phyloP scores from a whole-genome alignment of 2,888 invertebrate genomes.

The Empis livida region DNA sequence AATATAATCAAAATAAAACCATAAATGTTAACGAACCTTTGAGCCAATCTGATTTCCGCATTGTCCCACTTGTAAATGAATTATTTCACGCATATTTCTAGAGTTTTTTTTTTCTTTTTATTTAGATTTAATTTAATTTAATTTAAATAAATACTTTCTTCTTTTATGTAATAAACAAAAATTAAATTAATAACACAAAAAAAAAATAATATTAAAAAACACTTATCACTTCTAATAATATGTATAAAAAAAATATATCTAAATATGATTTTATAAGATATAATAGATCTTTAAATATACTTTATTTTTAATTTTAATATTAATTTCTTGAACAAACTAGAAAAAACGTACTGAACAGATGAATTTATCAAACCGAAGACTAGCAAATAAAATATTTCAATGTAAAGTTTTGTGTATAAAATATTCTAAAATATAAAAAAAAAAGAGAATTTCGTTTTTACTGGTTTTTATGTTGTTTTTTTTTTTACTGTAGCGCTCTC shows the following conservation, averaged over 20 bases:
- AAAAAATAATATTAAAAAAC: no score
- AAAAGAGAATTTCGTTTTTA: no score
- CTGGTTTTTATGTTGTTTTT: no score
- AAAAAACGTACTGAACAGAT: neutral
- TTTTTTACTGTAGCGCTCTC: no score
- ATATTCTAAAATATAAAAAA: no score
- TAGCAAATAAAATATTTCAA: no score
- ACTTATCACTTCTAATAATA: neutral
- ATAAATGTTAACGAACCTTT: conserved; percentile 46
- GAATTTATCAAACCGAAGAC: neutral
- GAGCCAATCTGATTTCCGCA: conserved; percentile 89
- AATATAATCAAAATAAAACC: no score
- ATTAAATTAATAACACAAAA: no score
- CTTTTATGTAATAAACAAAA: no score
- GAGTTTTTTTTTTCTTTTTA: conserved; percentile 27
- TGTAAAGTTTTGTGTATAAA: no score
- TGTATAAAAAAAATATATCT: neutral
- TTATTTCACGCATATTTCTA: conserved; percentile 73
- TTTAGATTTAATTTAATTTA: no score
- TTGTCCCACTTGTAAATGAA: conserved; percentile 81
- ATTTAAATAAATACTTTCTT: neutral
- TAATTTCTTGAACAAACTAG: neutral
- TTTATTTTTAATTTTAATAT: neutral
- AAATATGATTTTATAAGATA: neutral
- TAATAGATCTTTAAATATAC: neutral